Evolutionary conservation across 2,888 invertebrate species (phyloP).

Genomic region (Tyria jacobaeae): DNA sequence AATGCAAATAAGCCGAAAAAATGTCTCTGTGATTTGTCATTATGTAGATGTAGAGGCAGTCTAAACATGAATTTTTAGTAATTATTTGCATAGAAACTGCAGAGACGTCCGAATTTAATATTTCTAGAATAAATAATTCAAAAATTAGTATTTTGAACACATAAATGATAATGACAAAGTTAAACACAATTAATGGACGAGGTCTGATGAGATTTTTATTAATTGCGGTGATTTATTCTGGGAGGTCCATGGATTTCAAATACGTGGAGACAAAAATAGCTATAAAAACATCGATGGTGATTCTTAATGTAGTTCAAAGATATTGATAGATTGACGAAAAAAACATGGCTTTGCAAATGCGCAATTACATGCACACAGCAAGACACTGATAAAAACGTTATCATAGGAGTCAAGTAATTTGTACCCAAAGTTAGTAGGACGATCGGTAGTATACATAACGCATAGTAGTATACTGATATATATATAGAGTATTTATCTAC

Average conservation of each 20-base stretch:
- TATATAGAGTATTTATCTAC: conserved; percentile 44
- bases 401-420: conserved; percentile 70
- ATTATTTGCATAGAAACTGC: conserved; percentile 22
- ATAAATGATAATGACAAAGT: conserved; percentile 11
- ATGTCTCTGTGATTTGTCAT: conserved; percentile 40
- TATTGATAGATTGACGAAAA: background rate
- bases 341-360: conserved; percentile 15
- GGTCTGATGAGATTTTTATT: conserved; percentile 23
- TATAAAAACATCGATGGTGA: background rate
- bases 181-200: conserved; percentile 12
- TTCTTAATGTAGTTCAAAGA: background rate
- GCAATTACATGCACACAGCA: conserved; percentile 52
- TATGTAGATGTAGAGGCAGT: conserved; percentile 21
- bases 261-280: background rate
- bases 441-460: conserved; percentile 36
- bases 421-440: conserved; percentile 72
- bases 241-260: conserved; percentile 13
- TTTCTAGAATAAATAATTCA: conserved; percentile 19
- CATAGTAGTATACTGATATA: no score
- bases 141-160: conserved; percentile 18
- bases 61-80: conserved; percentile 22
- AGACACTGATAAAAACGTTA: conserved; percentile 62
- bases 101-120: conserved; percentile 14
- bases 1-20: conserved; percentile 47
- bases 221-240: conserved; percentile 21